These are phyloP conservation scores for Hemichromis elongatus DNA, from an alignment of 2,113 vertebrate species.

Conservation along the genomic window DNA sequence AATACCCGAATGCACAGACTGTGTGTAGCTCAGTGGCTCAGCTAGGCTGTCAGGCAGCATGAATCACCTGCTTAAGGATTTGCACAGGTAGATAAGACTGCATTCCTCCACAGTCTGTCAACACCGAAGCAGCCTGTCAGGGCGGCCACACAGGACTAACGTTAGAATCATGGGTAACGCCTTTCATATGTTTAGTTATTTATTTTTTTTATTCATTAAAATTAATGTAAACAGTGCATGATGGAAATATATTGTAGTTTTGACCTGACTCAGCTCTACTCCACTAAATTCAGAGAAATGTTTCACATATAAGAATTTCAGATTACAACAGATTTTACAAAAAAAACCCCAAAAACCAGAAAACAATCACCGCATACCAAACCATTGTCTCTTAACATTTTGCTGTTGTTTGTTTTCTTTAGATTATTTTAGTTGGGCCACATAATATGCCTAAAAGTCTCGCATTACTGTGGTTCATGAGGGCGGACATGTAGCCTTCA, in stretches of 20 bases:
- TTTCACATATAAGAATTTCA: fast-evolving
- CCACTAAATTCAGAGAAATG: neutral
- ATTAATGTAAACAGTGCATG: neutral
- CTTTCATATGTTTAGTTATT: neutral
- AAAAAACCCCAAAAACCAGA: fast-evolving
- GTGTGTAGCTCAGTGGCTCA: neutral
- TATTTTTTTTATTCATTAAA: fast-evolving
- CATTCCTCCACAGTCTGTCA: neutral
- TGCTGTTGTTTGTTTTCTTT: neutral
- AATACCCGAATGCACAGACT: neutral
- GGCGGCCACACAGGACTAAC: neutral
- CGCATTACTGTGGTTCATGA: fast-evolving
- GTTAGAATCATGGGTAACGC: fast-evolving
- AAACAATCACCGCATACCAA: fast-evolving
- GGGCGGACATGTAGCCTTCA: fast-evolving
- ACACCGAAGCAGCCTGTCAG: neutral
- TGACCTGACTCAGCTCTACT: fast-evolving
- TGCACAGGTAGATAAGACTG: neutral
- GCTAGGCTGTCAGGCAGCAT: neutral
- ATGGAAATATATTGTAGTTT: neutral
- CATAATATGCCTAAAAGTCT: neutral
- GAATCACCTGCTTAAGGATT: neutral
- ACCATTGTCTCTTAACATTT: neutral
- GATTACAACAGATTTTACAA: neutral
- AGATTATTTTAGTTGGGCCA: neutral